phyloP scores from a whole-genome alignment of 1,140 invertebrate species.

The Drosophila trapezifrons region DNA sequence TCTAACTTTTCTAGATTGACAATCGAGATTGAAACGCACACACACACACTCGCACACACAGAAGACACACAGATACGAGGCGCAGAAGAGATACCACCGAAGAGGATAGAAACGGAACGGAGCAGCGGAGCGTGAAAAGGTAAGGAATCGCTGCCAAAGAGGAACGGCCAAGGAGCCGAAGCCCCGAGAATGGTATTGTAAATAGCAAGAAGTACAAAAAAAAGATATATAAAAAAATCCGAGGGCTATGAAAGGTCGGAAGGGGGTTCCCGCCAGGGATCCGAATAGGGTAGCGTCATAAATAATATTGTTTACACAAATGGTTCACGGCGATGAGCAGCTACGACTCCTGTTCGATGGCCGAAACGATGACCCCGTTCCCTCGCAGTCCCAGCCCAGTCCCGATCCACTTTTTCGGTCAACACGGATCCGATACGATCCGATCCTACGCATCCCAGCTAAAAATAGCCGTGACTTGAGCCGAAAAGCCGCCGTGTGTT shows the following conservation, averaged over 20 bases:
- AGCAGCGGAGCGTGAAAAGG: slow-evolving; percentile 71
- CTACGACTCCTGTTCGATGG: slow-evolving; percentile 57
- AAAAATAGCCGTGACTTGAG: slow-evolving; percentile 74
- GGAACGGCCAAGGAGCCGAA: slow-evolving; percentile 22
- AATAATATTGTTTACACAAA: slow-evolving; percentile 82
- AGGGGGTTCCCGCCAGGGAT: slow-evolving; percentile 14
- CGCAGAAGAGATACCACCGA: slow-evolving; percentile 8
- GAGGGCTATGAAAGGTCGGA: neutral
- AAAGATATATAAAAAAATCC: too few species aligned
- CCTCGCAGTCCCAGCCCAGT: neutral
- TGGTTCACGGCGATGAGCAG: slow-evolving; percentile 64
- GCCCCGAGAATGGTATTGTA: slow-evolving; percentile 53
- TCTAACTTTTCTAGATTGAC: slow-evolving; percentile 73
- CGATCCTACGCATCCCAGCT: slow-evolving; percentile 61
- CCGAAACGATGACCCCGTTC: slow-evolving; percentile 55
- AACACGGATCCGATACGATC: slow-evolving; percentile 39
- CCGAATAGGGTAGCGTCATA: slow-evolving; percentile 56
- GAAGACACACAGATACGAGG: slow-evolving; percentile 20
- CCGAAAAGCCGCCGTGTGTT: slow-evolving; percentile 66
- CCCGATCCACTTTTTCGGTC: slow-evolving; percentile 41
- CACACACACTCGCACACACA: slow-evolving; percentile 10
- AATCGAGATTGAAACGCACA: slow-evolving; percentile 78
- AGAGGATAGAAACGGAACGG: slow-evolving; percentile 24
- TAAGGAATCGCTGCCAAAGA: slow-evolving; percentile 58
- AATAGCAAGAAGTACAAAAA: slow-evolving; percentile 39